A percentile compares a stretch with the other conserved stretches of the same genome.
Conservation (phyloP, 2,797 vertebrate genomes). For the Masticophis lateralis region DNA sequence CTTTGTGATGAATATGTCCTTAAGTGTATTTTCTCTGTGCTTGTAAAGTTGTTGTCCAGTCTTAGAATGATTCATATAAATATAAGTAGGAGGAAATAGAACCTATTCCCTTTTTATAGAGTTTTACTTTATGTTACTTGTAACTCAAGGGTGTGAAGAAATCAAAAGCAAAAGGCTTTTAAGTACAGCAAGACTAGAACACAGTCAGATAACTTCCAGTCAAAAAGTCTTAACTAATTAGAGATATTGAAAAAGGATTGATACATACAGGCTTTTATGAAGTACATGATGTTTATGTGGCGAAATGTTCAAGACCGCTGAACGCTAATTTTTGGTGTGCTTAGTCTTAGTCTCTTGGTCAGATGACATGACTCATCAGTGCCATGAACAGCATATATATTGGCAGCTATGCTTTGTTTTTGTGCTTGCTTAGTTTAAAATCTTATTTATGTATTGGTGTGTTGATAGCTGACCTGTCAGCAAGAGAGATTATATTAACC, state of each 20-base stretch:
- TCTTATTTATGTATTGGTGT: neutral
- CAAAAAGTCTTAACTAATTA: neutral
- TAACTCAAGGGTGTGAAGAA: neutral
- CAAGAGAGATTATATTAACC: neutral
- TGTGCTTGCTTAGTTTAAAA: neutral
- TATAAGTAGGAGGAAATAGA: neutral
- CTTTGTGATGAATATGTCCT: neutral
- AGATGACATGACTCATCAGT: constrained; percentile 6
- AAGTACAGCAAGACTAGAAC: neutral
- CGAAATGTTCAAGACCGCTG: neutral
- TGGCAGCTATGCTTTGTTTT: constrained; percentile 15
- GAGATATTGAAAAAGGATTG: neutral
- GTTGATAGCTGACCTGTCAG: neutral
- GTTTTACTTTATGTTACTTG: neutral
- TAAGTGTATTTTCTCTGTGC: neutral
- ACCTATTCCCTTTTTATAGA: neutral
- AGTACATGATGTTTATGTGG: neutral
- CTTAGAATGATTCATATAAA: neutral
- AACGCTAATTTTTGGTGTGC: neutral
- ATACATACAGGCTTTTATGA: constrained; percentile 8
- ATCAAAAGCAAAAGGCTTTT: neutral
- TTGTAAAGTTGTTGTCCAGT: neutral
- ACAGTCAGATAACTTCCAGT: neutral
- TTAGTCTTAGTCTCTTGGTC: neutral
- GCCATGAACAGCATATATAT: constrained; percentile 1